Base-by-base conservation (phyloP, 2,797 vertebrate species). In the Microtus obscurus region DNA sequence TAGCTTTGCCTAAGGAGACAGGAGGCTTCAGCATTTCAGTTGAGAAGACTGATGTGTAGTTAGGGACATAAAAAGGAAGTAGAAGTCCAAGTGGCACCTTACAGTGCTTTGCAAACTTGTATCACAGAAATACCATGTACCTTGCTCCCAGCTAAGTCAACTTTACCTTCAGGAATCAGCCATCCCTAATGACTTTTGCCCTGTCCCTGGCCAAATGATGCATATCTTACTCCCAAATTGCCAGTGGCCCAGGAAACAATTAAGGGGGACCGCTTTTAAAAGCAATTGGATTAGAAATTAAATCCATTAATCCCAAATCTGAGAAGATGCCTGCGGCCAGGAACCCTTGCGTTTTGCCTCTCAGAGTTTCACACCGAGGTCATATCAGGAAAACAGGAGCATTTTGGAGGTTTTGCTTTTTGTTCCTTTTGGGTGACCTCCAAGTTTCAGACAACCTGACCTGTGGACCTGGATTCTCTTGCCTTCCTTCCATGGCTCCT, bases 351-450 rank as follows among this genome's bases (percentile, higher is more conserved):
- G 25, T 27, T 40, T 31, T 40, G 45, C 91, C 81, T 95, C 83
- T 63, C 23, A 51, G 63, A 65, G 40, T 43, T 63, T 78, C 59
- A 90, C 82, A 83, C 40, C 51, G 59, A 93, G 93, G 43, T 90
- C 65, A 56, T 11, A 40, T 80, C 43, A 53, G 3, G 53, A 90
- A 67, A 73, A 40, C 31, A 11, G 56, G 65, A 48, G 29, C 9
- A 16, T 45, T 78, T 31, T 4, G 25, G 0, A 3, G 16, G 53
- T 14, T 90, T 73, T 56, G 73, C 67, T 82, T 78, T 92, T 59
- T 80, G 89, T 48, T 94, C 69, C 69, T 94, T 48, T 93, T 25
- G 81, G 79, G 43, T 76, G 45, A 79, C 90, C 29, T 88, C 95
- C 61, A 87, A 34, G 71, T 93, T 90, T 74, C 77, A 31, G 80